phyloP scores from a whole-genome alignment of 2,113 vertebrate species.

The Loxodonta africana region DNA sequence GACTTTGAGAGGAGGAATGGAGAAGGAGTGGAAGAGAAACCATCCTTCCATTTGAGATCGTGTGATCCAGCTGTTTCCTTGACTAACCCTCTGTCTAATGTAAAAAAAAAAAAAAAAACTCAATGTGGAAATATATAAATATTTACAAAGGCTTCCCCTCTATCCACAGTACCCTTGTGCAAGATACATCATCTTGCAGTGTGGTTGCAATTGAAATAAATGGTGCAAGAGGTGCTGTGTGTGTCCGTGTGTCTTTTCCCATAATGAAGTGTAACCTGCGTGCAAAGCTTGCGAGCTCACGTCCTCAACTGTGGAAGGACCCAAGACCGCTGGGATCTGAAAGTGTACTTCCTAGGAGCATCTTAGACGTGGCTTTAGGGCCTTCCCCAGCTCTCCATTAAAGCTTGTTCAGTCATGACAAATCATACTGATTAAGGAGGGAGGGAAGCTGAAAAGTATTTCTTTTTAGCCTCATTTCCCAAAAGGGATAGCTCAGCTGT shows the following conservation, averaged over 20 bases:
- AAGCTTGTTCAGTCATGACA: slow-evolving; percentile 46
- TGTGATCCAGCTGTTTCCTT: slow-evolving; percentile 30
- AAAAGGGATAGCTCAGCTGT: neutral
- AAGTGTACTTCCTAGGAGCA: neutral
- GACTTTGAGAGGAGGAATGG: slow-evolving; percentile 13
- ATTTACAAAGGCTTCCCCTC: slow-evolving; percentile 57
- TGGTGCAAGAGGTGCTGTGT: slow-evolving; percentile 11
- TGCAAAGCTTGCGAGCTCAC: neutral
- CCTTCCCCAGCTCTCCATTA: neutral
- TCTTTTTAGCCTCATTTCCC: slow-evolving; percentile 39
- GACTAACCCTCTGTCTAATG: neutral
- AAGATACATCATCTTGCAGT: slow-evolving; percentile 7
- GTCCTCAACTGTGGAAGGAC: neutral
- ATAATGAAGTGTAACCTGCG: neutral
- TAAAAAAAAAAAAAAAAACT: neutral
- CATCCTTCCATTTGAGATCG: neutral
- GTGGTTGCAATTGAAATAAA: slow-evolving; percentile 47
- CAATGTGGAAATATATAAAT: slow-evolving; percentile 43
- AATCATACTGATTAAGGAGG: slow-evolving; percentile 41
- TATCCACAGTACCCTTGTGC: neutral
- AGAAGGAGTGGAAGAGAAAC: neutral
- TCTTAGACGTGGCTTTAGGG: neutral
- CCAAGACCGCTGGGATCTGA: neutral
- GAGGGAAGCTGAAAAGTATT: slow-evolving; percentile 31
- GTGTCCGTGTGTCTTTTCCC: neutral